A percentile compares a stretch with the other conserved stretches of the same genome.
Evolutionary conservation across 2,888 invertebrate species (phyloP).

Genomic region (Leptinotarsa tumamoca): DNA sequence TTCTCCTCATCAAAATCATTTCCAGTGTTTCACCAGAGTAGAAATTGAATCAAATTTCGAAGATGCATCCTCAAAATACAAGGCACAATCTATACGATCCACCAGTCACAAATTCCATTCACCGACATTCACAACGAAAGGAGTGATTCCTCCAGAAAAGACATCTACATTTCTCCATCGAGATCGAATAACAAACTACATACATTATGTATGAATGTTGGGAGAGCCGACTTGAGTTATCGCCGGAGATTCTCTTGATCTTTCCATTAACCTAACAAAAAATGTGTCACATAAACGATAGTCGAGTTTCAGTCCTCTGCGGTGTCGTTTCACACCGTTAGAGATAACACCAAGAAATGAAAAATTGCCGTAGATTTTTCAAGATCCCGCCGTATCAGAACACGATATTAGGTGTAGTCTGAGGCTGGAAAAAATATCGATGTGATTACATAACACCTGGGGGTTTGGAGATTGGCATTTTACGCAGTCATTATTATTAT

Average conservation of each 20-base stretch:
- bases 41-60: too few species aligned
- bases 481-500: slow-evolving; percentile 4
- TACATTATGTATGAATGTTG: slow-evolving; percentile 22
- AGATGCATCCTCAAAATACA: too few species aligned
- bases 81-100: too few species aligned
- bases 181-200: slow-evolving; percentile 15
- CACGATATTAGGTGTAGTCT: slow-evolving; percentile 24
- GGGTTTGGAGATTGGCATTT: slow-evolving; percentile 1
- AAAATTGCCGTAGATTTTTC: slow-evolving; percentile 16
- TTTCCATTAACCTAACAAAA: slow-evolving; percentile 15
- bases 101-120: too few species aligned
- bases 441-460: neutral
- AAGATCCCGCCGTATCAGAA: slow-evolving; percentile 21
- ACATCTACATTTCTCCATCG: slow-evolving; percentile 9
- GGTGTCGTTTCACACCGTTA: slow-evolving; percentile 15
- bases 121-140: neutral
- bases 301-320: slow-evolving; percentile 17
- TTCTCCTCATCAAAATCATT: too few species aligned
- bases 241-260: slow-evolving; percentile 18
- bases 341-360: slow-evolving; percentile 7
- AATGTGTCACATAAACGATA: slow-evolving; percentile 28
- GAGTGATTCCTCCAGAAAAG: neutral
- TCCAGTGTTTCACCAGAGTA: too few species aligned
- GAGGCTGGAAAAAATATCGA: slow-evolving; percentile 21
- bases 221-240: slow-evolving; percentile 18